Conservation (phyloP, 2,888 invertebrate species). For the Agrochola lychnidis region DNA sequence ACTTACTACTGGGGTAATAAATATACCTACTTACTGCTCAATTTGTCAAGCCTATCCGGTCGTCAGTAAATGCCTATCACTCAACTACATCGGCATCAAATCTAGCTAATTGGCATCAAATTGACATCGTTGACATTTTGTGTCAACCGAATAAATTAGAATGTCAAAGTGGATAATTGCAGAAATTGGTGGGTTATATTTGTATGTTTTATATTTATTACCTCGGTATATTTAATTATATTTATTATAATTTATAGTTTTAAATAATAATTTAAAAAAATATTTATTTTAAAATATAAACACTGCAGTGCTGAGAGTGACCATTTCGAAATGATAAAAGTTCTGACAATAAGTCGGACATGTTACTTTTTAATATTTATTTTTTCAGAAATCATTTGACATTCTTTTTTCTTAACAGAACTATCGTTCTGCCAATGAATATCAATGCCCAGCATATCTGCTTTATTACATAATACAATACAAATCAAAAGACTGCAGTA, state of each 20-base stretch:
- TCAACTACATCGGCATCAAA: constrained; percentile 44
- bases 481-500: neutral
- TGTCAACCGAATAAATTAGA: constrained; percentile 59
- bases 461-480: constrained; percentile 5
- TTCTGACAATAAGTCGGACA: neutral
- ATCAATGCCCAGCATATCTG: neutral
- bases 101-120: constrained; percentile 41
- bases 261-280: neutral
- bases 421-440: neutral
- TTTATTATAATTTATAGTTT: too few species aligned
- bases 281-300: neutral
- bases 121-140: constrained; percentile 60
- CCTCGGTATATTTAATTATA: too few species aligned
- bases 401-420: neutral
- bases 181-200: neutral
- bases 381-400: neutral
- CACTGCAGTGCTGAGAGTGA: neutral
- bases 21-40: neutral
- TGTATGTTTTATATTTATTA: neutral
- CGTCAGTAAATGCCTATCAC: constrained; percentile 40
- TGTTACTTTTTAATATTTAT: neutral
- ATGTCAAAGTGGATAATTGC: constrained; percentile 45
- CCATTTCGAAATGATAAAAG: neutral
- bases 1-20: constrained; percentile 1
- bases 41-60: constrained; percentile 28